Evolutionary conservation across 2,888 invertebrate species (phyloP).

Genomic region (Caenorhabditis afra): DNA sequence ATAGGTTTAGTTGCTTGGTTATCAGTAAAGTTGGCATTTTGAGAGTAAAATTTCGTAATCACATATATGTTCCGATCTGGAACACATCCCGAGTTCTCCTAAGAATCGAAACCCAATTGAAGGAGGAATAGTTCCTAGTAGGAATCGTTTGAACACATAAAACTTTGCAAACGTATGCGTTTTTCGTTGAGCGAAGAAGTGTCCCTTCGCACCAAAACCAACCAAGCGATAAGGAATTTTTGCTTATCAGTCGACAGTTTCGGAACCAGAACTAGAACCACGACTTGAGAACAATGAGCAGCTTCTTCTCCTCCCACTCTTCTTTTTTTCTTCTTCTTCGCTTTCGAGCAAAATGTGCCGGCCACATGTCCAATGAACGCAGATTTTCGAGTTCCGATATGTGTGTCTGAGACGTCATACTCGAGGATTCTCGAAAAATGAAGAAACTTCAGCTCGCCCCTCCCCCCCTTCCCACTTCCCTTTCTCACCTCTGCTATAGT

Average conservation of each 20-base stretch:
- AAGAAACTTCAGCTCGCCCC: no score
- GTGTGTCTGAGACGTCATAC: no score
- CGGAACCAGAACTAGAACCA: slow-evolving; percentile 19
- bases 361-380: not conserved
- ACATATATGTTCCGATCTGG: slow-evolving; percentile 8
- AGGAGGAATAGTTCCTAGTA: no score
- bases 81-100: not conserved
- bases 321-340: slow-evolving; percentile 6
- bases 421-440: not conserved
- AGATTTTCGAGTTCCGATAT: not conserved
- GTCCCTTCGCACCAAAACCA: slow-evolving; percentile 15
- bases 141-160: slow-evolving; percentile 2
- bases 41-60: not conserved
- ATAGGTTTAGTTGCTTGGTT: no score
- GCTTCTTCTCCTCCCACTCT: not conserved
- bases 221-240: not conserved
- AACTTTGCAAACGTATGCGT: slow-evolving; percentile 37
- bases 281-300: slow-evolving; percentile 11
- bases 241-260: slow-evolving; percentile 7
- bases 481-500: no score
- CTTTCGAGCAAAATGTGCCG: slow-evolving; percentile 1
- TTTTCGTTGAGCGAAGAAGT: not conserved
- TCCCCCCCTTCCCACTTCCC: no score
- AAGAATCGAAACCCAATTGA: no score
- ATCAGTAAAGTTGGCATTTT: no score